Evolutionary conservation across 2,888 invertebrate species (phyloP).

Genomic region (Lomographa bimaculata): DNA sequence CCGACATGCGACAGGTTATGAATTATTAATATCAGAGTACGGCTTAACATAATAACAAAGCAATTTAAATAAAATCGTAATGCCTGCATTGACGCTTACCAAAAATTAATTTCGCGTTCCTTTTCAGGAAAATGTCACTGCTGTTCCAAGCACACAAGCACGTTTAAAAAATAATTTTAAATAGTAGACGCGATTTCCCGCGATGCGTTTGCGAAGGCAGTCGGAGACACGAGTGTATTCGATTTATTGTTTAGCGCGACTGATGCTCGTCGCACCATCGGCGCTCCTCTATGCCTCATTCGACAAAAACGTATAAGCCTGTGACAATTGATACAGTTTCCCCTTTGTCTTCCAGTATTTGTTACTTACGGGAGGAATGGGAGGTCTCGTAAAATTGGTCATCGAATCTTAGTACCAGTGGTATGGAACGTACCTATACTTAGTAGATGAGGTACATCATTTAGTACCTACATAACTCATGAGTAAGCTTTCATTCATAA

Average conservation of each 20-base stretch:
- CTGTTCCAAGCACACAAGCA: conserved; percentile 35
- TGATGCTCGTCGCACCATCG: conserved; percentile 47
- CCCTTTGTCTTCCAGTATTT: conserved; percentile 40
- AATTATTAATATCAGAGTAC: too few species aligned
- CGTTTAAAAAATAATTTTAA: conserved; percentile 28
- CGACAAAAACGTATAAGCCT: conserved; percentile 48
- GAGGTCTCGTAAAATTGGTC: conserved; percentile 47
- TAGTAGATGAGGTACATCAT: too few species aligned
- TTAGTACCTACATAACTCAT: conserved; percentile 52
- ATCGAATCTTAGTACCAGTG: conserved; percentile 42
- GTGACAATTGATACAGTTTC: conserved; percentile 36
- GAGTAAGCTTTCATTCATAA: conserved; percentile 61
- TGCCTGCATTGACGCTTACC: too few species aligned
- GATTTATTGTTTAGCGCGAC: conserved; percentile 61
- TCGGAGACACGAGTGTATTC: conserved; percentile 57
- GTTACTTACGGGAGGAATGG: conserved; percentile 34
- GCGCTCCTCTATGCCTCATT: conserved; percentile 69
- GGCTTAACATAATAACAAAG: too few species aligned
- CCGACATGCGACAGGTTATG: too few species aligned
- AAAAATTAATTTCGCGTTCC: too few species aligned
- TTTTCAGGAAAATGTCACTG: conserved; percentile 34
- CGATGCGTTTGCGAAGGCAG: conserved; percentile 43
- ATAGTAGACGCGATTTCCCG: conserved; percentile 33
- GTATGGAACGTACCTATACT: conserved; percentile 38
- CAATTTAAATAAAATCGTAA: too few species aligned